These are phyloP conservation scores for Diploptera punctata DNA, from an alignment of 2,888 invertebrate genomes.

Conservation along the genomic window DNA sequence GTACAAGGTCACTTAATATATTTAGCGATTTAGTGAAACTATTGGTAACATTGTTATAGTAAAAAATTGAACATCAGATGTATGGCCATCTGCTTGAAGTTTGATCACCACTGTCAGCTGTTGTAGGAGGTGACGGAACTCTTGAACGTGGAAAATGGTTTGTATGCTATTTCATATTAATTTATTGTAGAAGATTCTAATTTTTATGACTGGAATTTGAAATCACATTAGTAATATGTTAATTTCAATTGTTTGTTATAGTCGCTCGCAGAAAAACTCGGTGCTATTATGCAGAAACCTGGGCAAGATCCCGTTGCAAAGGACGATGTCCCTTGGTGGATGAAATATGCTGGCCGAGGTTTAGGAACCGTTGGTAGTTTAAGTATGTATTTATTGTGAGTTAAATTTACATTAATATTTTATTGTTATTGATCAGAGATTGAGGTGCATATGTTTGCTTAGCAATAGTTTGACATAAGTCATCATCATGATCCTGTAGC, in stretches of 20 bases:
- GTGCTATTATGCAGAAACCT: slow-evolving; percentile 80
- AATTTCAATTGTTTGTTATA: slow-evolving; percentile 52
- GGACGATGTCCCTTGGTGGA: slow-evolving; percentile 88
- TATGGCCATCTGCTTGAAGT: not conserved
- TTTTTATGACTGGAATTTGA: too few species aligned
- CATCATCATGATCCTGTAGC: too few species aligned
- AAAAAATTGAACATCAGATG: not conserved
- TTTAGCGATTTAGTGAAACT: too few species aligned
- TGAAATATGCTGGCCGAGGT: slow-evolving; percentile 84
- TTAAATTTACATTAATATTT: too few species aligned
- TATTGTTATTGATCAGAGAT: too few species aligned
- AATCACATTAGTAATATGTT: too few species aligned
- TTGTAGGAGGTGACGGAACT: not conserved
- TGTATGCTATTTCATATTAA: too few species aligned
- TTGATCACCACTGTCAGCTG: not conserved
- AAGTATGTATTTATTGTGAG: slow-evolving; percentile 67
- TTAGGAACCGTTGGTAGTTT: slow-evolving; percentile 85
- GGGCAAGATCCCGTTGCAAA: slow-evolving; percentile 73
- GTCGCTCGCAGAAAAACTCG: slow-evolving; percentile 82
- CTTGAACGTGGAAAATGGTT: not conserved
- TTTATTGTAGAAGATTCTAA: too few species aligned
- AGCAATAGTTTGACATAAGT: too few species aligned
- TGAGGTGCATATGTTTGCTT: too few species aligned
- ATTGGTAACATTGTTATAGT: not conserved
- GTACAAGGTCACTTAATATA: too few species aligned